These are phyloP conservation scores for Cyphomyrus discorhynchus DNA, from an alignment of 2,113 vertebrate genomes.

Conservation along the genomic window DNA sequence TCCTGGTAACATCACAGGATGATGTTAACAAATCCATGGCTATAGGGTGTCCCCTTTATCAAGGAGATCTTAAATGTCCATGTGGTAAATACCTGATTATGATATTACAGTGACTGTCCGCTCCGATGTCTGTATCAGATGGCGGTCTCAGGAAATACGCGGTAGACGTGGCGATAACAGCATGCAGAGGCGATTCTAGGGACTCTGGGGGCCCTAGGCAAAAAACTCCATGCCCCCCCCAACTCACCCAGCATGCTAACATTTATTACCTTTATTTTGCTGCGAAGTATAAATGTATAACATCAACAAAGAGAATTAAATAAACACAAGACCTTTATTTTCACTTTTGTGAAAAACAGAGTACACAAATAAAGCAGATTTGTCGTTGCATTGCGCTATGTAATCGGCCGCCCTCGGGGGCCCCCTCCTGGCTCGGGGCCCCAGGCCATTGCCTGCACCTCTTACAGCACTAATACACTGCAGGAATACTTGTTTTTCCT, in stretches of 20 bases:
- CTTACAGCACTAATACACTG: background rate
- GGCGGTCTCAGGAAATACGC: conserved; percentile 46
- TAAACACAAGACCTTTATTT: background rate
- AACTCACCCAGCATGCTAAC: too few species aligned
- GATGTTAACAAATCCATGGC: conserved; percentile 96
- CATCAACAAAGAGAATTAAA: background rate
- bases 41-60: conserved; percentile 97
- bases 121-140: conserved; percentile 65
- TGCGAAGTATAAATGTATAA: too few species aligned
- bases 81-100: conserved; percentile 86
- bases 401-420: background rate
- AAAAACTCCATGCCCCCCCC: too few species aligned
- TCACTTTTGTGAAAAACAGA: background rate
- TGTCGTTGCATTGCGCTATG: background rate
- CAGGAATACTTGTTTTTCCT: background rate
- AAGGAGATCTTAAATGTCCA: conserved; percentile 95
- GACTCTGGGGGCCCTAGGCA: background rate
- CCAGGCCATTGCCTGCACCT: background rate
- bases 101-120: conserved; percentile 83
- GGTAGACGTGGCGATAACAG: conserved; percentile 56
- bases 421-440: background rate
- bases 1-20: conserved; percentile 95
- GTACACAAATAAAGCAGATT: background rate
- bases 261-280: too few species aligned
- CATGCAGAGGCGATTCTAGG: background rate